phyloP scores from a whole-genome alignment of 2,797 vertebrate genomes.

The Myiotriccus ornatus region DNA sequence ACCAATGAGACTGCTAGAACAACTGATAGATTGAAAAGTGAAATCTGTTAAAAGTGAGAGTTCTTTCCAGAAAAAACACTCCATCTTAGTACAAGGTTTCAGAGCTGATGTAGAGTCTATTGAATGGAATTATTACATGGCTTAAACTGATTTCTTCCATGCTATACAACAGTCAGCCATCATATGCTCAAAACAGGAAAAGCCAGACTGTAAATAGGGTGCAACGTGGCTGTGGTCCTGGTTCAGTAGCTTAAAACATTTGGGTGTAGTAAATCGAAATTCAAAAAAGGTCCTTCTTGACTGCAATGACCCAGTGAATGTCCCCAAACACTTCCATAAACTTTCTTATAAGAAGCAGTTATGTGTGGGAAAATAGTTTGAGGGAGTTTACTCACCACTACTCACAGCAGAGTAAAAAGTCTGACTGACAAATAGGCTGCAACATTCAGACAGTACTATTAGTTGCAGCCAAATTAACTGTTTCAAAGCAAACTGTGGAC shows the following conservation, averaged over 20 bases:
- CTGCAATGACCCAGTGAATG: neutral
- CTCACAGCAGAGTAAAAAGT: neutral
- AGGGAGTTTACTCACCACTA: neutral
- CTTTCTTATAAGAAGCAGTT: neutral
- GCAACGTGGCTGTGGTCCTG: neutral
- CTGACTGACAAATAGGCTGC: neutral
- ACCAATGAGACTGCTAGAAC: neutral
- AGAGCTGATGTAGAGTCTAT: neutral
- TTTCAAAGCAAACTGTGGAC: neutral
- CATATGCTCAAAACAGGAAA: neutral
- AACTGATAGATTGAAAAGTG: slow-evolving; percentile 7
- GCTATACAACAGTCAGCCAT: neutral
- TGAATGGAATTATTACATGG: neutral
- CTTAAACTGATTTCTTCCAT: neutral
- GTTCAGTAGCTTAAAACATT: neutral
- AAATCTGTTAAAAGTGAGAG: neutral
- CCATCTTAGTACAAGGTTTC: neutral
- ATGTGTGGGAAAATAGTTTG: neutral
- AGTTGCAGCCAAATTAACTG: neutral
- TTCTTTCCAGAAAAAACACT: neutral
- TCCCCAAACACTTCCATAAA: neutral
- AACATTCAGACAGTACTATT: neutral
- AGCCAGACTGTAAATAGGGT: neutral
- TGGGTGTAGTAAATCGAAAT: neutral
- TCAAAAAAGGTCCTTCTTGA: neutral